Percentiles rank a stretch among this genome's conserved stretches.
These are phyloP conservation scores for Nephila pilipes DNA, from an alignment of 1,140 invertebrate genomes.

Conservation along the genomic window DNA sequence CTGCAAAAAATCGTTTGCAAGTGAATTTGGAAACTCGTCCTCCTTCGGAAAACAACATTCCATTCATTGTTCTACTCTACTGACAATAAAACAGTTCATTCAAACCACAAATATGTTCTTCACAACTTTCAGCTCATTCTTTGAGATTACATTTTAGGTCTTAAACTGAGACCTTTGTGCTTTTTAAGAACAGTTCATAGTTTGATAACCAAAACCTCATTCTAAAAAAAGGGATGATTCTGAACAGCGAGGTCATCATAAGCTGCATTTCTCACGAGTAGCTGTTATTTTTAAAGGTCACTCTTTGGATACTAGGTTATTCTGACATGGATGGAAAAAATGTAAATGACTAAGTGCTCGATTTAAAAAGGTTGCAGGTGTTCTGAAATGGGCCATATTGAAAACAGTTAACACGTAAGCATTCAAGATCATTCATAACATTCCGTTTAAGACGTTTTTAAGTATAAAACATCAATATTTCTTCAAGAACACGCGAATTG, in stretches of 20 bases:
- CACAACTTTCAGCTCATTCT: not conserved
- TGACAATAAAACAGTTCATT: not conserved
- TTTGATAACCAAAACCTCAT: not conserved
- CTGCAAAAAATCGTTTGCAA: not conserved
- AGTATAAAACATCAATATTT: no score
- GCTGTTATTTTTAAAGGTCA: constrained; percentile 4
- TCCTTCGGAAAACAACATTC: not conserved
- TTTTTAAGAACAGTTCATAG: not conserved
- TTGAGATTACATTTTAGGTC: not conserved
- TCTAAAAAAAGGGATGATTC: not conserved
- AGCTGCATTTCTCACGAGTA: not conserved
- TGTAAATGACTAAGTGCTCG: not conserved
- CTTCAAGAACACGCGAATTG: no score
- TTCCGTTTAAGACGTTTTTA: no score
- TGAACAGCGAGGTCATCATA: not conserved
- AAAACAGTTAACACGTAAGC: not conserved
- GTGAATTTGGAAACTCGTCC: not conserved
- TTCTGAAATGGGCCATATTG: not conserved
- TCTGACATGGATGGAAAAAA: not conserved
- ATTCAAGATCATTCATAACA: not conserved
- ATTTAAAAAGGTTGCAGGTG: not conserved
- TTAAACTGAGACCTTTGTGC: not conserved
- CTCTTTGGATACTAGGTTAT: not conserved
- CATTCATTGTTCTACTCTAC: not conserved
- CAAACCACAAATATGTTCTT: not conserved